Base-by-base conservation (phyloP, 2,888 invertebrate species). In the Hyalella azteca region DNA sequence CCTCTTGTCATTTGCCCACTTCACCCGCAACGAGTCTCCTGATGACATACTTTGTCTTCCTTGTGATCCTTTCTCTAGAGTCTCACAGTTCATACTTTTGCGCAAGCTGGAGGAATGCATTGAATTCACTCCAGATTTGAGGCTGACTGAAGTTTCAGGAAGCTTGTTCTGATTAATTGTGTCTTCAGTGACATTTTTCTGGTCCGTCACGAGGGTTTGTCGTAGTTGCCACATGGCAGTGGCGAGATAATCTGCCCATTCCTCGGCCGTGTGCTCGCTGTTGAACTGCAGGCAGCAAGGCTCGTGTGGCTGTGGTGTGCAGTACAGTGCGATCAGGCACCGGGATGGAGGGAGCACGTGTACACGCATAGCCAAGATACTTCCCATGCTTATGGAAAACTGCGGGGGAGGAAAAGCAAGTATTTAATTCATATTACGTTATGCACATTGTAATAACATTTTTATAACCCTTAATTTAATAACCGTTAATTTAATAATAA, bases 191-290 rank as follows among this genome's bases (percentile, higher is more conserved):
- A 19, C 13, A 22, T n/a, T 22, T 29, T 1, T 9, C 26, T 54
- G 54, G 7, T 5, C 19, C 7, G 26, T 22, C 26, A 26, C 54
- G 22, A 15, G 2, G 2, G 66, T 7, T 36, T 66, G 66, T 0
- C n/a, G 66, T 29, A 66, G 66, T 66, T 66, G 66, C 75, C 75
- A 75, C 22, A 87, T 88, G 88, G 90, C 90, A 84, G 92, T 92
- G 19, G 93, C 92, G 85, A 95, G 90, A 87, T 94, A 92, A 82
- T 92, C 92, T 80, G 95, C 91, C 96, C 96, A 96, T 87, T 96
- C 95, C 88, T 95, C 95, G 89, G 95, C 91, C 88, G 95, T 94
- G 83, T 93, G 91, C 88, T 96, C 95, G 85, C 93, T 92, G 78
- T 91, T 90, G 87, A 95, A 95, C 87, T 94, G 93, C 81, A 96